Base-by-base conservation (phyloP, 2,888 invertebrate species). In the Acanthacorydalis orientalis region DNA sequence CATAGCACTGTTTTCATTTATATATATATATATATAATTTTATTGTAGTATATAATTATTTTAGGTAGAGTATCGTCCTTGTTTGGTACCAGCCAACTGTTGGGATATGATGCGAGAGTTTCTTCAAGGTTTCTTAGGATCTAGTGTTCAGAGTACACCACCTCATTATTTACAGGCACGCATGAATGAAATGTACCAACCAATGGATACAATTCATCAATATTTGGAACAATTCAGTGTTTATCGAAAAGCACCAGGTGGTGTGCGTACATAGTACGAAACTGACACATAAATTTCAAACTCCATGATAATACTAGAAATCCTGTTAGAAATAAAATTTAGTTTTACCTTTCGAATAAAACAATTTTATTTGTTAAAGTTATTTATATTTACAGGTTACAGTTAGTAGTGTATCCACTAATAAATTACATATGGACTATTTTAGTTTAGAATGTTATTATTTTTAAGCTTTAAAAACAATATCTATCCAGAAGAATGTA, bases 71-170 rank as follows among this genome's bases (percentile, higher is more conserved):
- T 95, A 95, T 62, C 75, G 83, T 42, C 91, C 95, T 0, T 93
- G 92, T 64, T 78, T 87, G 1, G 81, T 92, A 54, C 84, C 91
- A 0, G 80, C 78, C 31, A 83, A 83, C 53, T 92, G 92, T 51
- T 95, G 92, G 90, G 87, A 88, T 52, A 73, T 96, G 49, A 76
- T 95, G 58, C 76, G 88, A 44, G 95, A 96, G 67, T 88, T 95
- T 61, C 70, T 92, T 46, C 90, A 91, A 64, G 90, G 92, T 12
- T 80, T 95, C 55, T 72, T 95, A 1, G 93, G 92, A 0, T 78
- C 80, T 2, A 68, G 75, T 2, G 78, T 86, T 0, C 75, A 81
- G 1, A 79, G 80, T 51, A 75, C 80, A 51, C 82, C 83, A 1
- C 83, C 89, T 7, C 73, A 79, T 54, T 85, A 82, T 59, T 68